Conservation (phyloP, 2,888 invertebrate species). For the Sycophila texana region DNA sequence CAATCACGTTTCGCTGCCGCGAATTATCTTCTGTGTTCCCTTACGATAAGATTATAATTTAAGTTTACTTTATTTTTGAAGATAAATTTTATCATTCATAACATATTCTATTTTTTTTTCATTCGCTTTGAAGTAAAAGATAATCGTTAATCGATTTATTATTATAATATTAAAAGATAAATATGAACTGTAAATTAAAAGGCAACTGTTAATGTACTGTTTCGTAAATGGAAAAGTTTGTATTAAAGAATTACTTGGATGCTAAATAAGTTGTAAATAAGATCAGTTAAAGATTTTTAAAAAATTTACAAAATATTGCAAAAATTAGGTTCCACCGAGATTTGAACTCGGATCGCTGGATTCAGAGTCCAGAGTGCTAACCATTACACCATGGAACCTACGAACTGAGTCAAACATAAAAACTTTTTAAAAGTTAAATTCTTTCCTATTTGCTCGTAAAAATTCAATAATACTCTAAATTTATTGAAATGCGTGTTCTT, state of each 20-base stretch:
- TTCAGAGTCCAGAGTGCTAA: conserved; percentile 89
- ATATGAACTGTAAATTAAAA: background rate
- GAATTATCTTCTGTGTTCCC: background rate
- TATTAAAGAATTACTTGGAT: too few relatives aligned
- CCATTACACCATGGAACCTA: conserved; percentile 85
- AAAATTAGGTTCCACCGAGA: conserved; percentile 82
- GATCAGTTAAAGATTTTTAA: too few relatives aligned
- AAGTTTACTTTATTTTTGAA: conserved; percentile 29
- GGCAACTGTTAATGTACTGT: background rate
- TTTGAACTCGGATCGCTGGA: conserved; percentile 89
- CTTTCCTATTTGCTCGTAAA: too few relatives aligned
- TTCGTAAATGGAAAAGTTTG: too few relatives aligned
- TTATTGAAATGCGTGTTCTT: too few relatives aligned
- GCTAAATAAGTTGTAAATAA: too few relatives aligned
- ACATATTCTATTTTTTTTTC: background rate
- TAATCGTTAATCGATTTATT: conserved; percentile 5
- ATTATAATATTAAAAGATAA: background rate
- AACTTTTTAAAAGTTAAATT: too few relatives aligned
- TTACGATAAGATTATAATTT: conserved; percentile 16
- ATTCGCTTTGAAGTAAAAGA: background rate
- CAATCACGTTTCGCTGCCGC: background rate
- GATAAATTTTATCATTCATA: background rate
- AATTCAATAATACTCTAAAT: too few relatives aligned
- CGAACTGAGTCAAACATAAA: too few relatives aligned
- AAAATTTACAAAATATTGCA: background rate